Percentiles rank a stretch among this genome's conserved stretches.
phyloP scores from a whole-genome alignment of 53 echinoderm and acorn worm genomes.

The Patiria pectinifera region DNA sequence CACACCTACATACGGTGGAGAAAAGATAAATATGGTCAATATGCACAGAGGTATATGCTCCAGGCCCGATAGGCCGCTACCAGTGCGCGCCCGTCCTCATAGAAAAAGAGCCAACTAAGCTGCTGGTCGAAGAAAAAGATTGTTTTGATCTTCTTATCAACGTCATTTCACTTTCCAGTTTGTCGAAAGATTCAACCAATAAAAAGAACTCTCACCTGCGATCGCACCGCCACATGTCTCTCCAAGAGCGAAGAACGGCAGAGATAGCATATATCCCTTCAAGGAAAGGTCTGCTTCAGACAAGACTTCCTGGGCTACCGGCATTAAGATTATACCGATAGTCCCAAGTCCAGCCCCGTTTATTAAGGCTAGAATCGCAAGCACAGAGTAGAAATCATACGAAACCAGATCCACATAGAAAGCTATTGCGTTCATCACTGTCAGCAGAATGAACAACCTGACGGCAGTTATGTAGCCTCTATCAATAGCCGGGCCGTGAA shows the following conservation, averaged over 20 bases:
- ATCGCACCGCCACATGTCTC: constrained; percentile 53
- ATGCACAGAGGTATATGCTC: neutral
- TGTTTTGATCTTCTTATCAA: too few relatives aligned
- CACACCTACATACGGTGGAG: neutral
- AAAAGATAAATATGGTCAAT: neutral
- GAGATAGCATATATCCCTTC: constrained; percentile 27
- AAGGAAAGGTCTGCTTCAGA: constrained; percentile 11
- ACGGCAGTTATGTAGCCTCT: constrained; percentile 36
- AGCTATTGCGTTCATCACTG: constrained; percentile 43
- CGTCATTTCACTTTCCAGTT: too few relatives aligned
- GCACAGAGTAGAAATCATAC: constrained; percentile 17
- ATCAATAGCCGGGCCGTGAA: constrained; percentile 59
- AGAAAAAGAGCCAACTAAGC: too few relatives aligned
- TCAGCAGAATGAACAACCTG: constrained; percentile 39
- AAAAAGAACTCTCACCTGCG: constrained; percentile 20
- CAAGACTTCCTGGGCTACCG: constrained; percentile 48
- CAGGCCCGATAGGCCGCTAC: too few relatives aligned
- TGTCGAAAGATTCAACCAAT: too few relatives aligned
- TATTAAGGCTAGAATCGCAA: constrained; percentile 33
- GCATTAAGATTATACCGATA: constrained; percentile 27
- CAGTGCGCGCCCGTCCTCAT: too few relatives aligned
- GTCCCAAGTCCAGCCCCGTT: constrained; percentile 43
- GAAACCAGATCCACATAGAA: constrained; percentile 50
- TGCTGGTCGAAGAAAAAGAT: too few relatives aligned
- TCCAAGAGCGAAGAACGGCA: constrained; percentile 45